phyloP scores from a whole-genome alignment of 2,113 vertebrate genomes.

The Nesoenas mayeri region DNA sequence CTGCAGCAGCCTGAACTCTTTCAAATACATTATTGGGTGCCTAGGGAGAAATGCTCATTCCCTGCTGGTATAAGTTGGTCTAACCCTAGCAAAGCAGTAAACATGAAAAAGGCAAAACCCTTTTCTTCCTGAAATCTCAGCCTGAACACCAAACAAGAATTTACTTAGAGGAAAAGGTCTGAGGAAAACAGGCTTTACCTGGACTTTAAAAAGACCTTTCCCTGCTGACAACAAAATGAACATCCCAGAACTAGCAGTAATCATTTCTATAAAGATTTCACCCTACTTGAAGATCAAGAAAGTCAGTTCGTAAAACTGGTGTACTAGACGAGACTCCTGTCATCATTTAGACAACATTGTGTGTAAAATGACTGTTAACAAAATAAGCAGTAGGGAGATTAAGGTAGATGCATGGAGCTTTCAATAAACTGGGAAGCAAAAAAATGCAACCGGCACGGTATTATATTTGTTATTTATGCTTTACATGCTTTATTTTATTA shows the following conservation, averaged over 20 bases:
- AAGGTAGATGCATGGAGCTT: neutral
- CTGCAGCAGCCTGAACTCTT: neutral
- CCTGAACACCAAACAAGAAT: neutral
- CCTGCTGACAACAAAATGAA: neutral
- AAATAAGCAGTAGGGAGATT: neutral
- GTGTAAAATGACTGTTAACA: neutral
- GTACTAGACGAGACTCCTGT: neutral
- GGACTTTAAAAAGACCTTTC: neutral
- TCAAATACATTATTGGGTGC: neutral
- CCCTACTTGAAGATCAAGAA: neutral
- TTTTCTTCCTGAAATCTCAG: neutral
- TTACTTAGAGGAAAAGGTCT: neutral
- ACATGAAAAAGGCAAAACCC: neutral
- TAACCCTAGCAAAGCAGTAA: neutral
- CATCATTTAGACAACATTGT: neutral
- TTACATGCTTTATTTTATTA: neutral
- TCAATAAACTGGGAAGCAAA: neutral
- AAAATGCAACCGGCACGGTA: neutral
- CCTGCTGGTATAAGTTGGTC: neutral
- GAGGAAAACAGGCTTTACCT: neutral
- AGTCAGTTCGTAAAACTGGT: neutral
- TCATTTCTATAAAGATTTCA: neutral
- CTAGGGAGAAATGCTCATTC: conserved; percentile 1
- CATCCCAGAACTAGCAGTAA: neutral
- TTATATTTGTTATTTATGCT: neutral